Conservation (phyloP, 2,888 invertebrate genomes). For the Ferrisia virgata region DNA sequence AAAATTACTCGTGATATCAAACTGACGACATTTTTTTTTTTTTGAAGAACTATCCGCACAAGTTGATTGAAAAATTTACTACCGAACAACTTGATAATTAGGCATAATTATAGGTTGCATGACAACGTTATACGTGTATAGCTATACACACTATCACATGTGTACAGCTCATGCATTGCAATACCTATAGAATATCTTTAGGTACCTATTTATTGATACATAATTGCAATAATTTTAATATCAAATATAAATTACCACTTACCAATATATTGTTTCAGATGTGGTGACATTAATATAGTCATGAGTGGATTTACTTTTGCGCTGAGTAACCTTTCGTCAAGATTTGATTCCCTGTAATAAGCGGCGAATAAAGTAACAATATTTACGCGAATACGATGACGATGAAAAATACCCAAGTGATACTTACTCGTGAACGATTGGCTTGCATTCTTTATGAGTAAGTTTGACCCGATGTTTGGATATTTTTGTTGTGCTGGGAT, state of each 20-base stretch:
- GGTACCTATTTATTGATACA: too few relatives aligned
- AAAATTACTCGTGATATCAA: not conserved
- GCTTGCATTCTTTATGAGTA: not conserved
- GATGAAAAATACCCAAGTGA: not conserved
- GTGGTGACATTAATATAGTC: slow-evolving; percentile 33
- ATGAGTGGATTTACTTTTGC: slow-evolving; percentile 32
- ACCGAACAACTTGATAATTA: not conserved
- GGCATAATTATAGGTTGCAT: not conserved
- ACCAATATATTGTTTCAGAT: slow-evolving; percentile 22
- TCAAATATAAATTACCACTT: too few relatives aligned
- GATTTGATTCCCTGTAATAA: not conserved
- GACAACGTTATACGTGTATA: not conserved
- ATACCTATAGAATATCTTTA: too few relatives aligned
- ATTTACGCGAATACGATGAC: not conserved
- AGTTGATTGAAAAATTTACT: not conserved
- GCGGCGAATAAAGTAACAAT: not conserved
- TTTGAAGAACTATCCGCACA: not conserved
- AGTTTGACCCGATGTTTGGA: not conserved
- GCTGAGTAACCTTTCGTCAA: slow-evolving; percentile 14
- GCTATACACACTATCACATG: not conserved
- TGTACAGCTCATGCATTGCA: not conserved
- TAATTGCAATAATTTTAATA: too few relatives aligned
- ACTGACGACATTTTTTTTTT: not conserved
- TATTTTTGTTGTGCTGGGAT: not conserved
- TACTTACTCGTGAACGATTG: not conserved